Evolutionary conservation across 2,113 vertebrate genomes (phyloP).

Genomic region (Mormyrus lacerda): DNA sequence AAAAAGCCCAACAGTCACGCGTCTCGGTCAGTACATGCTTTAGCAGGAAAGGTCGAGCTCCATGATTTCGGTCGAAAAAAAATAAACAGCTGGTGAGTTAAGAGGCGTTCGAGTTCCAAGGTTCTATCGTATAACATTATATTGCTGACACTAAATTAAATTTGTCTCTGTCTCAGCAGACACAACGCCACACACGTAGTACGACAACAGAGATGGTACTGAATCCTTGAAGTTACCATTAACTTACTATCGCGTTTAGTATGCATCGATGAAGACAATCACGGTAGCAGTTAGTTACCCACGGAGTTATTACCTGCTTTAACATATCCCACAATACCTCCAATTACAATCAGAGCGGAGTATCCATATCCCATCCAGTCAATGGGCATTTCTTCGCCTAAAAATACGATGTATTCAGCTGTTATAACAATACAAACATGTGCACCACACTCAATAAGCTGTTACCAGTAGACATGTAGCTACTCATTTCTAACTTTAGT

Average conservation of each 20-base stretch:
- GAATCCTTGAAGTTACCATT: not conserved
- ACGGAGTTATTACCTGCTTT: conserved; percentile 70
- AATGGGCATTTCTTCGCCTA: conserved; percentile 57
- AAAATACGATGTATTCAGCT: not conserved
- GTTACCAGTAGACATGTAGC: not conserved
- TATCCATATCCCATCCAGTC: conserved; percentile 80
- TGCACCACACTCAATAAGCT: not conserved
- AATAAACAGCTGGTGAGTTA: no score
- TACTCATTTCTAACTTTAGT: not conserved
- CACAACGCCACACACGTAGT: not conserved
- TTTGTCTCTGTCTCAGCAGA: not conserved
- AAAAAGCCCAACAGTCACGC: no score
- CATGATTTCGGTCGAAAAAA: no score
- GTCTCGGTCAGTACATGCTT: no score
- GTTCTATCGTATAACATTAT: not conserved
- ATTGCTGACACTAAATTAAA: not conserved
- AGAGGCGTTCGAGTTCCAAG: no score
- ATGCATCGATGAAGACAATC: not conserved
- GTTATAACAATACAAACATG: not conserved
- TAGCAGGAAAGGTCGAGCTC: not conserved
- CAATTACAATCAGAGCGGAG: conserved; percentile 68
- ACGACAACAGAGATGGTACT: not conserved
- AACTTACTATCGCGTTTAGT: not conserved
- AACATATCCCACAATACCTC: conserved; percentile 73
- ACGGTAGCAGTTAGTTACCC: not conserved